Percentiles rank a stretch among this genome's conserved stretches.
Evolutionary conservation across 92 coral and sea anemone genomes (phyloP).

Genomic region (Muricea muricata): DNA sequence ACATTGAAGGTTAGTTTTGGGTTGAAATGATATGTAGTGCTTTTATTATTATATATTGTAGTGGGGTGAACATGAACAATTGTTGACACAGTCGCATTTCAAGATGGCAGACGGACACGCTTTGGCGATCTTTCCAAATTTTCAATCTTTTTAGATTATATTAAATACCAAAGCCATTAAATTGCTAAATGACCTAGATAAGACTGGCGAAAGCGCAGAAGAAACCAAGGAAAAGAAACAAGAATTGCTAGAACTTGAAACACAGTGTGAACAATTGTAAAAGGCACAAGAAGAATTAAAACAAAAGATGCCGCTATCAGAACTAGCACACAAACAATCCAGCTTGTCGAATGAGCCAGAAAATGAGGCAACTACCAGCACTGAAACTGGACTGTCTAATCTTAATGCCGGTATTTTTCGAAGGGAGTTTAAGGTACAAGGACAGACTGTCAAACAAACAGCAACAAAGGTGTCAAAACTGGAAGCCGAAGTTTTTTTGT

Average conservation of each 20-base stretch:
- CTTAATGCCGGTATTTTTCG: too few species aligned
- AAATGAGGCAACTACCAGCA: background rate
- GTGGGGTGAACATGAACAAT: too few species aligned
- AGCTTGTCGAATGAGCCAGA: background rate
- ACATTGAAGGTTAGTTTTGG: constrained; percentile 7
- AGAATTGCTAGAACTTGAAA: background rate
- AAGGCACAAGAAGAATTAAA: constrained; percentile 9
- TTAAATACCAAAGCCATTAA: too few species aligned
- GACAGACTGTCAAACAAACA: constrained; percentile 55
- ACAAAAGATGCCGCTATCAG: constrained; percentile 8
- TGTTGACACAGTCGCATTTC: background rate
- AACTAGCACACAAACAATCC: background rate
- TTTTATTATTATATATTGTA: too few species aligned
- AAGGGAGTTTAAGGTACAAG: constrained; percentile 65
- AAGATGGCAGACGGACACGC: too few species aligned
- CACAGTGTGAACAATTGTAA: background rate
- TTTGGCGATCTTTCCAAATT: too few species aligned
- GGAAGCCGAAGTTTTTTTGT: too few species aligned
- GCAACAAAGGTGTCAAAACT: constrained; percentile 58
- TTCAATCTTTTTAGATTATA: too few species aligned
- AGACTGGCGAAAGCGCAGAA: background rate
- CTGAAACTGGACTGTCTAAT: too few species aligned
- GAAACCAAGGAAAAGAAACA: background rate
- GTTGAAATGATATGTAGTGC: too few species aligned
- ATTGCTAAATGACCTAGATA: too few species aligned